These are phyloP conservation scores for Ceraclea dissimilis DNA, from an alignment of 2,888 invertebrate species.

Conservation along the genomic window DNA sequence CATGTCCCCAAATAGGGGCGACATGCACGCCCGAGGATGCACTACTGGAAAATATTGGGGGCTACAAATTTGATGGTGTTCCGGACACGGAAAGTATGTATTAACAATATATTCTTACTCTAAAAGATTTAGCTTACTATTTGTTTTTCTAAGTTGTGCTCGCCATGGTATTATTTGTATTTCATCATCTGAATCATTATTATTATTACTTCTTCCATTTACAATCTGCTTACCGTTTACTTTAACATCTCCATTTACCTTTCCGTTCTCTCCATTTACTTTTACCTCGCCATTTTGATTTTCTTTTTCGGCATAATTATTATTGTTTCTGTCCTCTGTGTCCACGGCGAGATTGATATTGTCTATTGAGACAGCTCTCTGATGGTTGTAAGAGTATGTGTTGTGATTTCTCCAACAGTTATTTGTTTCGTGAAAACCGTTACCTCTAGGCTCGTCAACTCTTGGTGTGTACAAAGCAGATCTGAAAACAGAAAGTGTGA, in stretches of 20 bases:
- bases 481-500: conserved; percentile 35
- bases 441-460: conserved; percentile 51
- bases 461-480: conserved; percentile 65
- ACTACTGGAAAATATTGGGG: too few species aligned
- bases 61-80: too few species aligned
- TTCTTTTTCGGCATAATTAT: conserved; percentile 33
- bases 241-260: conserved; percentile 12
- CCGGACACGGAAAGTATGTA: too few species aligned
- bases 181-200: conserved; percentile 49
- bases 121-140: conserved; percentile 78
- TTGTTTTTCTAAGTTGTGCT: conserved; percentile 81
- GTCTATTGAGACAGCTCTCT: conserved; percentile 56
- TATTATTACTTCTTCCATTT: conserved; percentile 37
- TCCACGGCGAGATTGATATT: conserved; percentile 47
- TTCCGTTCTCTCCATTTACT: conserved; percentile 13
- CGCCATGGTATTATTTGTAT: conserved; percentile 82
- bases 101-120: conserved; percentile 37
- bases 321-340: conserved; percentile 38
- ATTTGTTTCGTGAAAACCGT: conserved; percentile 36
- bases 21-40: too few species aligned
- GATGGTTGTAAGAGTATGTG: conserved; percentile 30
- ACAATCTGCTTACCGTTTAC: conserved; percentile 28
- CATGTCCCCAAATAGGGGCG: too few species aligned
- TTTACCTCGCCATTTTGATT: conserved; percentile 13
- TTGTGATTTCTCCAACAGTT: conserved; percentile 41